Conservation (phyloP, 2,797 vertebrate genomes). For the Gymnopithys bicolor region DNA sequence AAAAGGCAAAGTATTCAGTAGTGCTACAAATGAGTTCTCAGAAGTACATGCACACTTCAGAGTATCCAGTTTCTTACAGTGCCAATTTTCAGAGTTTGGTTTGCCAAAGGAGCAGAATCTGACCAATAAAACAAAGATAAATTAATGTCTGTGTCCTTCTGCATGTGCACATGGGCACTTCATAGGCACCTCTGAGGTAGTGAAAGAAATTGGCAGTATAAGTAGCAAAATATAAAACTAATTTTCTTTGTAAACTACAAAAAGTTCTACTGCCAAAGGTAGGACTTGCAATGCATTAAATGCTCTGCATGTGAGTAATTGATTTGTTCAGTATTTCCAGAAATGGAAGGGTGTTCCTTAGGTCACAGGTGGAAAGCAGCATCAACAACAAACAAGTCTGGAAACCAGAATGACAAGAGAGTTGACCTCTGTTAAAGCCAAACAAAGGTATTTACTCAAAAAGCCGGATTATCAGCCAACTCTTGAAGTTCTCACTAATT, state of each 20-base stretch:
- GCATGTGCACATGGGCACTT: no score
- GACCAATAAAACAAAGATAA: not conserved
- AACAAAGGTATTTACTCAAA: not conserved
- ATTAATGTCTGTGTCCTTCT: not conserved
- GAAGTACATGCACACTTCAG: not conserved
- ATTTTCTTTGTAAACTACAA: not conserved
- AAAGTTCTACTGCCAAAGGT: not conserved
- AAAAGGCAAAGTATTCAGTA: not conserved
- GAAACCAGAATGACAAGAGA: not conserved
- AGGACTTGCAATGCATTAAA: not conserved
- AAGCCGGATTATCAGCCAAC: not conserved
- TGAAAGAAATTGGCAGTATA: not conserved
- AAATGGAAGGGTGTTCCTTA: not conserved
- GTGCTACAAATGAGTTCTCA: not conserved
- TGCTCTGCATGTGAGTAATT: not conserved
- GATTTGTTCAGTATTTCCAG: slow-evolving; percentile 2
- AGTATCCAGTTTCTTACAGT: not conserved
- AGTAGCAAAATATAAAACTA: not conserved
- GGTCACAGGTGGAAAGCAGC: not conserved
- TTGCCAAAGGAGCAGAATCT: not conserved
- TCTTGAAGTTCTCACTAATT: not conserved
- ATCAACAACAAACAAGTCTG: not conserved
- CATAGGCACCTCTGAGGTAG: not conserved
- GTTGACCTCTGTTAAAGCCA: slow-evolving; percentile 13
- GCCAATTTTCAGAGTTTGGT: not conserved